phyloP scores from a whole-genome alignment of 2,797 vertebrate genomes.

The Novumbra hubbsi region DNA sequence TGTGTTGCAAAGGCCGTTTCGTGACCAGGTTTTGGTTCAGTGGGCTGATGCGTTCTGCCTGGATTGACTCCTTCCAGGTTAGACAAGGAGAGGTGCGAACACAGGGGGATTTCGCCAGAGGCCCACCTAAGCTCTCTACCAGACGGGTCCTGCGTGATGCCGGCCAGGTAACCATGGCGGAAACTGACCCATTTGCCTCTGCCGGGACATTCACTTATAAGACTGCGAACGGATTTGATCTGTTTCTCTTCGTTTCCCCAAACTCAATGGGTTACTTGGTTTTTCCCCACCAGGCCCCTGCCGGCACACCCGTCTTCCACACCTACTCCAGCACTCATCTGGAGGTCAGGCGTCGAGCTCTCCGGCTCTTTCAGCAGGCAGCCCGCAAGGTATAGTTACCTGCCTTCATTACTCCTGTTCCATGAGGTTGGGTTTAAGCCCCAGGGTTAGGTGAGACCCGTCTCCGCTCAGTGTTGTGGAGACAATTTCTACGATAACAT shows the following conservation, averaged over 20 bases:
- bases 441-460: neutral
- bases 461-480: neutral
- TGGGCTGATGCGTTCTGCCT: neutral
- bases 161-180: conserved; percentile 69
- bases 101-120: conserved; percentile 68
- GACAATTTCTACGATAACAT: neutral
- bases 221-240: neutral
- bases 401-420: neutral
- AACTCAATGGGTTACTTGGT: neutral
- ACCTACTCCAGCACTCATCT: conserved; percentile 72
- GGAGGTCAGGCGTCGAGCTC: conserved; percentile 69
- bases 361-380: conserved; percentile 83
- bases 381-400: conserved; percentile 79
- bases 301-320: conserved; percentile 72
- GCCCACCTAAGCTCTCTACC: conserved; percentile 50
- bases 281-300: conserved; percentile 51
- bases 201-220: neutral
- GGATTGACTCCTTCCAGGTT: conserved; percentile 59
- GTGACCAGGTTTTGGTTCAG: neutral
- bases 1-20: neutral
- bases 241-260: neutral
- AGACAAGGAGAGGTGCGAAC: conserved; percentile 61
- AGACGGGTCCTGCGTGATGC: conserved; percentile 62
- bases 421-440: neutral
- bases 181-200: neutral